These are phyloP conservation scores for Progne subis DNA, from an alignment of 2,113 vertebrate species.

Conservation along the genomic window DNA sequence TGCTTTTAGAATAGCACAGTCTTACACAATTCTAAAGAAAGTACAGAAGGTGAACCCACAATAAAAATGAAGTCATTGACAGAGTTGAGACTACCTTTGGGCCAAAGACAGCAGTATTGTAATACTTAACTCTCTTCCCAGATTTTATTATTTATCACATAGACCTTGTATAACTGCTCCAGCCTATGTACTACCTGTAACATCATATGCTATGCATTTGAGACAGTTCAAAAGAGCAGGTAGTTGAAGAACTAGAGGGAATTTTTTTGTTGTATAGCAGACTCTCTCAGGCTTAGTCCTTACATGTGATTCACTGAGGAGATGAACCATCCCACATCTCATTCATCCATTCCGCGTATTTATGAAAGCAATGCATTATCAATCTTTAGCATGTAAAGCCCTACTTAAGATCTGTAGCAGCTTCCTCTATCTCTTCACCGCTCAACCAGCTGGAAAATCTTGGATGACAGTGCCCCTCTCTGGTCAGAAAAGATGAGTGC, in stretches of 20 bases:
- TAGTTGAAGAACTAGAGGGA: background rate
- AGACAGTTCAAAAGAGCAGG: background rate
- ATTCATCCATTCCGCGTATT: background rate
- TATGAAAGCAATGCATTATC: background rate
- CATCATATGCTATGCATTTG: background rate
- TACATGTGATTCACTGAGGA: background rate
- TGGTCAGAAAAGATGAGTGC: slow-evolving; percentile 60
- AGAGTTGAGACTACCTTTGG: background rate
- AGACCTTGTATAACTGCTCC: background rate
- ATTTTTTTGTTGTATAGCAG: background rate
- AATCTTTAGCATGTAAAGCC: background rate
- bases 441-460: slow-evolving; percentile 22
- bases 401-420: background rate
- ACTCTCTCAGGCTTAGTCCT: background rate
- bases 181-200: background rate
- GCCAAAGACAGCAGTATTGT: background rate
- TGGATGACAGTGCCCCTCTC: slow-evolving; percentile 73
- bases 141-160: background rate
- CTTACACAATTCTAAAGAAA: background rate
- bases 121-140: background rate
- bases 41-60: background rate
- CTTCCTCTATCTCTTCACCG: background rate
- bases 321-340: background rate
- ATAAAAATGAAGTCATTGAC: background rate
- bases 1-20: background rate